phyloP scores from a whole-genome alignment of 1,140 invertebrate species.

The Bacillus rossius region DNA sequence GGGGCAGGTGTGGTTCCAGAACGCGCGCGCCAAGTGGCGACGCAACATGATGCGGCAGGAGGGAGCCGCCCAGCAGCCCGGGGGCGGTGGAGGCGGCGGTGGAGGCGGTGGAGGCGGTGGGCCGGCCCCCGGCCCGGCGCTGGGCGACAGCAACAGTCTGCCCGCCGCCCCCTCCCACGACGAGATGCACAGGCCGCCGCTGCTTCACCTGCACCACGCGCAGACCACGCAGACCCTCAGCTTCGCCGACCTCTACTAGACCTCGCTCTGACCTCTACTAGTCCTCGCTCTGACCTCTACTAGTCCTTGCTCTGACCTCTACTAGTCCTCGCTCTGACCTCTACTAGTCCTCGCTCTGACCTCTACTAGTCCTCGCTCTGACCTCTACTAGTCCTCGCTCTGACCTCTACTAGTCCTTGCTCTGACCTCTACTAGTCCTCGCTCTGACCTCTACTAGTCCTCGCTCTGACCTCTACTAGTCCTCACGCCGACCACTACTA shows the following conservation, averaged over 20 bases:
- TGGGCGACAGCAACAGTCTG: neutral
- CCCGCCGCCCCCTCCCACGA: constrained; percentile 2
- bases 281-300: too few species aligned
- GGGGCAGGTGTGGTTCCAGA: constrained; percentile 98
- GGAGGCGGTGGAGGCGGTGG: neutral
- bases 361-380: too few species aligned
- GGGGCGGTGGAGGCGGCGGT: constrained; percentile 23
- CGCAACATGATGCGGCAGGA: constrained; percentile 77
- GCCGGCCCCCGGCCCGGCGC: neutral
- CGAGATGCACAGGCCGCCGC: neutral
- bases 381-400: too few species aligned
- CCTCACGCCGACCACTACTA: too few species aligned
- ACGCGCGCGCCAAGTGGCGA: constrained; percentile 93
- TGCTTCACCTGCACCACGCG: constrained; percentile 6
- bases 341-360: too few species aligned
- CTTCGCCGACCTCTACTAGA: constrained; percentile 13
- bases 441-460: too few species aligned
- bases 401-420: too few species aligned
- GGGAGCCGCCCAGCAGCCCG: constrained; percentile 35
- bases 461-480: too few species aligned
- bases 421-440: too few species aligned
- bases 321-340: too few species aligned
- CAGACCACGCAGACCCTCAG: constrained; percentile 6
- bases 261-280: too few species aligned
- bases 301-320: too few species aligned